Base-by-base conservation (phyloP, 2,113 vertebrate species). In the Vimba vimba region DNA sequence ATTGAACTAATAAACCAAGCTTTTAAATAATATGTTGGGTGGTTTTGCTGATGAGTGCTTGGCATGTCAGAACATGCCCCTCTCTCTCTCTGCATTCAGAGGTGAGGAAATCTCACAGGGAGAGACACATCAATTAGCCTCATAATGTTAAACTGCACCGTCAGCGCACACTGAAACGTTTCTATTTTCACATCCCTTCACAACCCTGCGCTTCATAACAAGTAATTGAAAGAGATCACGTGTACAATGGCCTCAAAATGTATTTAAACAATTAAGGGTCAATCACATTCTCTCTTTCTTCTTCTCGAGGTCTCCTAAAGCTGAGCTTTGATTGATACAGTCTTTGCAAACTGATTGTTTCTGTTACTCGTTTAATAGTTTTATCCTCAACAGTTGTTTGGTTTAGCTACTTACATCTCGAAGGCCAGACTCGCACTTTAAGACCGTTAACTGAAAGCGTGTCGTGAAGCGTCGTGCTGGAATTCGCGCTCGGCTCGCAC, bases 51-150 rank as follows among this genome's bases (percentile, higher is more conserved):
- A 93, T 90, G 90, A 91, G 79, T 85, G 39, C n/a, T 8, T 59
- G 17, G 88, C 94, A 91, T 93, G 95, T 89, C 90, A 87, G 17
- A 82, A 91, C 95, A 93, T 60, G 94, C 50, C 50, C 87, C 39
- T 1, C 39, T 43, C 39, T 43, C 62, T 52, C n/a, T 50, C 17
- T 87, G 83, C 86, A 60, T 15, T 78, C 85, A 85, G 73, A 87
- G 75, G n/a, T 88, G 85, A 87, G 81, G 83, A 50, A 12, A 39
- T 36, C 66, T 62, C 84, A 87, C 82, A 66, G 6, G 27, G 89
- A 89, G 86, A 77, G 52, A 50, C 60, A 83, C 62, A 69, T 87
- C 85, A 92, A 92, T 89, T 86, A 82, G 83, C 47, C 82, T 87
- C 85, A 90, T 84, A 74, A 89, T 85, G 83, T 83, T 92, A 90